phyloP scores from a whole-genome alignment of 30 jellyfish, hydroid and myxozoan species.

The Aurelia aurita complex sp. Pacific region DNA sequence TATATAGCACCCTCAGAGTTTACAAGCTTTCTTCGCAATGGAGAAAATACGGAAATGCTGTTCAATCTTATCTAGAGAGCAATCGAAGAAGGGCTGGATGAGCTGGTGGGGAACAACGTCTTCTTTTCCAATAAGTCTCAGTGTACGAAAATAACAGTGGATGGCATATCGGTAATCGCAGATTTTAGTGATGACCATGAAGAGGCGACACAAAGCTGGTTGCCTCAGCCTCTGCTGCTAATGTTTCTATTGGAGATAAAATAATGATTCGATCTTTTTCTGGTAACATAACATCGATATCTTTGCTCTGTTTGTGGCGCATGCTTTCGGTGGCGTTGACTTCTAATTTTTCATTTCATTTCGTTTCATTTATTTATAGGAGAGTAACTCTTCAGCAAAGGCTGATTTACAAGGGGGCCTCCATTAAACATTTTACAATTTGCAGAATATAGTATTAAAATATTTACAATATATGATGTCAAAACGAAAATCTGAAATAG shows the following conservation, averaged over 20 bases:
- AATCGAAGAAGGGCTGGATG: conserved; percentile 2
- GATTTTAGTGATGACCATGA: conserved; percentile 33
- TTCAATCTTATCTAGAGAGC: conserved; percentile 25
- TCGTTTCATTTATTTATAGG: too few relatives aligned
- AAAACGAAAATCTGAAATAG: too few relatives aligned
- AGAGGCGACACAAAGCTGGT: conserved; percentile 64
- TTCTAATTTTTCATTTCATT: not conserved
- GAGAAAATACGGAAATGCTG: conserved; percentile 26
- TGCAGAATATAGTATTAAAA: too few relatives aligned
- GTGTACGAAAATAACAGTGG: conserved; percentile 16
- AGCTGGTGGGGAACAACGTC: not conserved
- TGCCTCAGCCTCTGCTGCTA: conserved; percentile 46
- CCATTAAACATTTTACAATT: too few relatives aligned
- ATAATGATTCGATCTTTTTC: conserved; percentile 30
- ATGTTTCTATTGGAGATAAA: conserved; percentile 30
- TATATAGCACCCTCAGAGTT: too few relatives aligned
- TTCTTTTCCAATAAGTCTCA: conserved; percentile 30
- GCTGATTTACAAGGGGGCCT: too few relatives aligned
- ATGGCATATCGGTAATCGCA: conserved; percentile 33
- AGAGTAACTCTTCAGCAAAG: too few relatives aligned
- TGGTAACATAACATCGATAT: conserved; percentile 30
- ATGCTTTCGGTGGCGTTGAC: conserved; percentile 5
- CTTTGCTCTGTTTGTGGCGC: conserved; percentile 24
- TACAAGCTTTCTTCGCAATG: conserved; percentile 37
- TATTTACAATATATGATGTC: too few relatives aligned